Percentiles rank a stretch among this genome's conserved stretches.
phyloP scores from a whole-genome alignment of 1,140 invertebrate species.

The Eulimnadia texana region DNA sequence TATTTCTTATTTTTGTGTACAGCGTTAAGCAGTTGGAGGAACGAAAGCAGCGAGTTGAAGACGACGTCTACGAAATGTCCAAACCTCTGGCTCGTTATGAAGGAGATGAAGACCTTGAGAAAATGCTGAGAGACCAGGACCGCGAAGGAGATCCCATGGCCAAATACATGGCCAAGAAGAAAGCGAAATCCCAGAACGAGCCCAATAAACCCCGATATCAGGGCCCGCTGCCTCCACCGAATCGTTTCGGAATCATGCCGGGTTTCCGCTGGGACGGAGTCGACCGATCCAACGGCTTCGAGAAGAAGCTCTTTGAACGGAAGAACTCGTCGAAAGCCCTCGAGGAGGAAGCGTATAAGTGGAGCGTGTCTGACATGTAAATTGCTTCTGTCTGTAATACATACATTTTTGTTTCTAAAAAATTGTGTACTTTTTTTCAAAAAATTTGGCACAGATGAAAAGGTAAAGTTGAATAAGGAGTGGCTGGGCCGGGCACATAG shows the following conservation, averaged over 20 bases:
- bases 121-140: constrained; percentile 52
- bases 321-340: constrained; percentile 58
- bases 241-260: constrained; percentile 79
- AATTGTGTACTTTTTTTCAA: too few relatives aligned
- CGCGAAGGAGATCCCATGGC: constrained; percentile 87
- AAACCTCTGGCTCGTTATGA: constrained; percentile 82
- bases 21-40: constrained; percentile 54
- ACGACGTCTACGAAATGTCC: constrained; percentile 63
- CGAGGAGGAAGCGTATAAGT: constrained; percentile 79
- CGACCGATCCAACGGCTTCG: constrained; percentile 92
- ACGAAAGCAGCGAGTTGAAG: constrained; percentile 44
- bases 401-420: too few relatives aligned
- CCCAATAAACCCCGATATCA: constrained; percentile 47
- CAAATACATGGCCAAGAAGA: constrained; percentile 65
- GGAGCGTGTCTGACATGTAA: constrained; percentile 91
- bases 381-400: too few relatives aligned
- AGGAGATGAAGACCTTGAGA: constrained; percentile 77
- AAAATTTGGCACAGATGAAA: not conserved
- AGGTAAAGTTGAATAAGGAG: not conserved
- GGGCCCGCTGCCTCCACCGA: constrained; percentile 64
- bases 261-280: constrained; percentile 97
- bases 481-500: too few relatives aligned
- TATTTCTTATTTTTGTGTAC: constrained; percentile 25
- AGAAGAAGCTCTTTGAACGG: constrained; percentile 71
- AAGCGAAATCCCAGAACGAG: constrained; percentile 37